A percentile compares a stretch with the other conserved stretches of the same genome.
Evolutionary conservation across 2,113 vertebrate species (phyloP).

Genomic region (Malurus elegans): DNA sequence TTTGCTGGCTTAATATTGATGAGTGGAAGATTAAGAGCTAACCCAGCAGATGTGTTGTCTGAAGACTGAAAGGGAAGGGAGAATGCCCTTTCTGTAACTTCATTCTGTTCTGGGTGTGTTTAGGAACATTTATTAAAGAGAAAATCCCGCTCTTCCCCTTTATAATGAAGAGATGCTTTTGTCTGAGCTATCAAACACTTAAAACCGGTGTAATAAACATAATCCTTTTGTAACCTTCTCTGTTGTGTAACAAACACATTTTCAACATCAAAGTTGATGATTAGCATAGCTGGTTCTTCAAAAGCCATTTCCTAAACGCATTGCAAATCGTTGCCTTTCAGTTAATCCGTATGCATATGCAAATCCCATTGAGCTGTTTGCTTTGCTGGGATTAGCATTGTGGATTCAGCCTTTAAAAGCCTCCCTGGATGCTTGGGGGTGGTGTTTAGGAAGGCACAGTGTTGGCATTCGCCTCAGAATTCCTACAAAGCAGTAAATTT

Average conservation of each 20-base stretch:
- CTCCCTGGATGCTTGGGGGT: background rate
- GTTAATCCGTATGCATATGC: constrained; percentile 18
- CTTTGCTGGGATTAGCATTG: background rate
- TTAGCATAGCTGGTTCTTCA: constrained; percentile 36
- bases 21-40: background rate
- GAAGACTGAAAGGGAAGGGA: background rate
- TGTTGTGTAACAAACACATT: constrained; percentile 1
- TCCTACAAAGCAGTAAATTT: background rate
- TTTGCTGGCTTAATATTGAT: background rate
- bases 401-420: background rate
- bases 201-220: constrained; percentile 19
- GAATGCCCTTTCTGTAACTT: background rate
- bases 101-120: background rate
- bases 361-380: constrained; percentile 17
- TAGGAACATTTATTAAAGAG: background rate
- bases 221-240: constrained; percentile 20
- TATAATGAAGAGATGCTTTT: background rate
- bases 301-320: background rate
- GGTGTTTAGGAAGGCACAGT: too few relatives aligned
- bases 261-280: constrained; percentile 22
- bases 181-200: background rate
- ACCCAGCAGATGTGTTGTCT: background rate
- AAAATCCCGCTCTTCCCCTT: accelerated
- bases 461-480: background rate
- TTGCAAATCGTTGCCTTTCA: constrained; percentile 12